phyloP scores from a whole-genome alignment of 2,113 vertebrate genomes.

The Xyrauchen texanus region DNA sequence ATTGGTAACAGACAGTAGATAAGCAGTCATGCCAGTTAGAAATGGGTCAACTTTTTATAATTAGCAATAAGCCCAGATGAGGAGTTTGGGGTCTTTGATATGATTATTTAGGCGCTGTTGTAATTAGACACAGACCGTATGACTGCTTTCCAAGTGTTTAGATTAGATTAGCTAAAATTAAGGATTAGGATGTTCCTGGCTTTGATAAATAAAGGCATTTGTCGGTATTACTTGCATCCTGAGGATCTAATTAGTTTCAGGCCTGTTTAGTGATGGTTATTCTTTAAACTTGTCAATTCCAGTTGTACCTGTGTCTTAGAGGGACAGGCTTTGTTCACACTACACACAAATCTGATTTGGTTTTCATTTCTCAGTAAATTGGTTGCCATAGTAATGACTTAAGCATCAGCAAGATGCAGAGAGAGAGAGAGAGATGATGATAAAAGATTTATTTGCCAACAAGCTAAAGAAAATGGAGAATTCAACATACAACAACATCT shows the following conservation, averaged over 20 bases:
- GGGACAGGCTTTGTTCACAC: background rate
- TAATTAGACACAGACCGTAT: conserved; percentile 28
- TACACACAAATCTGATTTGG: too few species aligned
- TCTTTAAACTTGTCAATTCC: background rate
- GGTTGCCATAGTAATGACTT: too few species aligned
- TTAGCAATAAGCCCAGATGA: conserved; percentile 17
- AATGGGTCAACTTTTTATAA: background rate
- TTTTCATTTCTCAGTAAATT: too few species aligned
- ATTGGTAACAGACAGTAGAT: background rate
- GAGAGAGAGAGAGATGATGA: too few species aligned
- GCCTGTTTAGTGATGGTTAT: background rate
- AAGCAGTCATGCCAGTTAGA: conserved; percentile 16
- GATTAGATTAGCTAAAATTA: conserved; percentile 19
- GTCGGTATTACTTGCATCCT: too few species aligned
- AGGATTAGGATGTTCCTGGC: background rate
- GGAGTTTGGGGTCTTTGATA: conserved; percentile 21
- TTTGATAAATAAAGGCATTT: too few species aligned
- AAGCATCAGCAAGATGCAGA: too few species aligned
- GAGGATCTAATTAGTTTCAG: background rate
- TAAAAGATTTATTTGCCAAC: too few species aligned
- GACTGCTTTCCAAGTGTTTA: background rate
- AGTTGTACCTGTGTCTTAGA: conserved; percentile 28
- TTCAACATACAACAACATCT: too few species aligned
- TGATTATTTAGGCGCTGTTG: conserved; percentile 24
- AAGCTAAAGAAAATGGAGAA: too few species aligned